phyloP scores from a whole-genome alignment of 2,888 invertebrate species.

The Orchesella flavescens region DNA sequence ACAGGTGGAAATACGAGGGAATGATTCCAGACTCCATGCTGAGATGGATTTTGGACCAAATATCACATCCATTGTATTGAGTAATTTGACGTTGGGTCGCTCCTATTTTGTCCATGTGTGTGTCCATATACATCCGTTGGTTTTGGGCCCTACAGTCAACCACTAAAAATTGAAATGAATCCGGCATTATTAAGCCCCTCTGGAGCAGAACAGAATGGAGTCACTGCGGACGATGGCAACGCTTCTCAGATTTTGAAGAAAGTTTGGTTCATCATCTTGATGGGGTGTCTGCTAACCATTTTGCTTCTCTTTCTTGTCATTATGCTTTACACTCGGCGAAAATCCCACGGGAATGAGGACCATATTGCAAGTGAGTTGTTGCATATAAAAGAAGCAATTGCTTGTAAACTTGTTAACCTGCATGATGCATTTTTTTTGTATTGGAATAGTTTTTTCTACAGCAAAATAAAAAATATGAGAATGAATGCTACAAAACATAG shows the following conservation, averaged over 20 bases:
- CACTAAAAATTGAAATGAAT: conserved; percentile 83
- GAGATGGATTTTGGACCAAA: conserved; percentile 91
- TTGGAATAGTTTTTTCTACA: too few species aligned
- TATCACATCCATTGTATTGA: conserved; percentile 90
- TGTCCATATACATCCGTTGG: conserved; percentile 90
- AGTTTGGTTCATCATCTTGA: conserved; percentile 83
- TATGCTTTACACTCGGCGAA: conserved; percentile 77
- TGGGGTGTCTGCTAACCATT: conserved; percentile 79
- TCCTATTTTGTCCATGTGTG: conserved; percentile 92
- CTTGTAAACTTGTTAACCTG: neutral
- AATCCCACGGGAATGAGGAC: conserved; percentile 73
- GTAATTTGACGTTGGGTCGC: conserved; percentile 88
- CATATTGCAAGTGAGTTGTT: conserved; percentile 72
- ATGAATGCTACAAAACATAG: too few species aligned
- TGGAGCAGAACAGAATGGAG: conserved; percentile 72
- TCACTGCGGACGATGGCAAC: conserved; percentile 69
- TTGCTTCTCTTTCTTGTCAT: conserved; percentile 75
- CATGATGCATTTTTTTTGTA: neutral
- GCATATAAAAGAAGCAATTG: too few species aligned
- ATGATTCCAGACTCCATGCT: conserved; percentile 81
- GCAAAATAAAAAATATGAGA: too few species aligned
- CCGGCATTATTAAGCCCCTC: conserved; percentile 74
- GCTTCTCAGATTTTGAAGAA: conserved; percentile 77
- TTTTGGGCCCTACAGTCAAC: conserved; percentile 88
- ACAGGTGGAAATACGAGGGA: conserved; percentile 80